Percentiles rank a stretch among this genome's conserved stretches.
These are phyloP conservation scores for Perca fluviatilis DNA, from an alignment of 2,113 vertebrate species.

Conservation along the genomic window DNA sequence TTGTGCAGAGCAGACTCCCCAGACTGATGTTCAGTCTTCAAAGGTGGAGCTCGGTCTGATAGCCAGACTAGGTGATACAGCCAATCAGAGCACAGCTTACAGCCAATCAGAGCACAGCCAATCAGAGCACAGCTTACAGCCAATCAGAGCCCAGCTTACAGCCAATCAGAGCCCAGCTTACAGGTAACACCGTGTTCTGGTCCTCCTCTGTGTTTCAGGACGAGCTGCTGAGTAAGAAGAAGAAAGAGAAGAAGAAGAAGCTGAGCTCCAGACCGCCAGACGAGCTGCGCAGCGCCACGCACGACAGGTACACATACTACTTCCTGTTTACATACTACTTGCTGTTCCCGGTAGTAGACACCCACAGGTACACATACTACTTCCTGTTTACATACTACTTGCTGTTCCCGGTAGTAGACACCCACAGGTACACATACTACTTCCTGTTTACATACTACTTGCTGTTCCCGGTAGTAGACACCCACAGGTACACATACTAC, in stretches of 20 bases:
- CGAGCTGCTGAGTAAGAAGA: conserved; percentile 85
- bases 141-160: conserved; percentile 39
- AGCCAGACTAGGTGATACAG: background rate
- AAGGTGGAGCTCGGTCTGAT: too few relatives aligned
- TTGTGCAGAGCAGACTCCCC: too few relatives aligned
- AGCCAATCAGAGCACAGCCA: background rate
- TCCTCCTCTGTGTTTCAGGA: conserved; percentile 80
- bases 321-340: background rate
- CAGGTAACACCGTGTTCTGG: too few relatives aligned
- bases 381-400: background rate
- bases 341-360: too few relatives aligned
- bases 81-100: background rate
- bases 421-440: too few relatives aligned
- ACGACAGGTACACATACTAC: conserved; percentile 67
- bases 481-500: too few relatives aligned
- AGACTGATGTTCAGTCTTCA: too few relatives aligned
- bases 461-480: too few relatives aligned
- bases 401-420: too few relatives aligned
- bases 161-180: conserved; percentile 4
- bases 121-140: background rate
- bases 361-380: too few relatives aligned
- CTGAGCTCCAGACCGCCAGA: conserved; percentile 75
- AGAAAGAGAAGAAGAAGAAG: conserved; percentile 87
- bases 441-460: too few relatives aligned
- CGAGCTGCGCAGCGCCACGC: conserved; percentile 41